These are phyloP conservation scores for Plagiodera versicolora DNA, from an alignment of 2,888 invertebrate species.

Conservation along the genomic window DNA sequence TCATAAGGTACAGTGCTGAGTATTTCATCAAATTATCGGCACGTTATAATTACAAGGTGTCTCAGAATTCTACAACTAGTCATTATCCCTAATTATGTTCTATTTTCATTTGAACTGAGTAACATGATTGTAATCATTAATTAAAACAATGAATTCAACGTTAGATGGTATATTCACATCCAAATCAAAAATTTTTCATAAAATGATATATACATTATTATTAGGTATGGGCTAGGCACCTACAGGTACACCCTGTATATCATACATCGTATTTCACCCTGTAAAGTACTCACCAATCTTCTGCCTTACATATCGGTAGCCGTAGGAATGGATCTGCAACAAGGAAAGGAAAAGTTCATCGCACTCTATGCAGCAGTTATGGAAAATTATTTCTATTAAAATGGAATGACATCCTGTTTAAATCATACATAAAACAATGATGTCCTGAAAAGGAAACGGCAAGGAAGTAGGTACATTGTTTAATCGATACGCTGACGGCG, in stretches of 20 bases:
- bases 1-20: too few species aligned
- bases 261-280: neutral
- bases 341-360: slow-evolving; percentile 27
- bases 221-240: too few species aligned
- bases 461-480: slow-evolving; percentile 29
- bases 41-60: neutral
- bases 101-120: too few species aligned
- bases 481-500: slow-evolving; percentile 22
- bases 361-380: slow-evolving; percentile 17
- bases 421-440: slow-evolving; percentile 27
- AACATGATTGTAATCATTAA: too few species aligned
- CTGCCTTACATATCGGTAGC: slow-evolving; percentile 25
- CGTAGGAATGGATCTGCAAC: slow-evolving; percentile 23
- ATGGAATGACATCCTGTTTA: slow-evolving; percentile 28
- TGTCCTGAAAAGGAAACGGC: slow-evolving; percentile 28
- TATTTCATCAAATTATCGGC: neutral
- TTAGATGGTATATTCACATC: too few species aligned
- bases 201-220: too few species aligned
- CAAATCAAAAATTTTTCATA: too few species aligned
- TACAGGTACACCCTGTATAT: too few species aligned
- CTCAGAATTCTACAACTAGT: neutral
- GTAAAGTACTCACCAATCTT: slow-evolving; percentile 24
- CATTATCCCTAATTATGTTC: neutral
- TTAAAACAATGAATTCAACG: too few species aligned
- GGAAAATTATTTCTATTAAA: slow-evolving; percentile 26